These are phyloP conservation scores for Xenopus borealis DNA, from an alignment of 2,113 vertebrate species.

Conservation along the genomic window DNA sequence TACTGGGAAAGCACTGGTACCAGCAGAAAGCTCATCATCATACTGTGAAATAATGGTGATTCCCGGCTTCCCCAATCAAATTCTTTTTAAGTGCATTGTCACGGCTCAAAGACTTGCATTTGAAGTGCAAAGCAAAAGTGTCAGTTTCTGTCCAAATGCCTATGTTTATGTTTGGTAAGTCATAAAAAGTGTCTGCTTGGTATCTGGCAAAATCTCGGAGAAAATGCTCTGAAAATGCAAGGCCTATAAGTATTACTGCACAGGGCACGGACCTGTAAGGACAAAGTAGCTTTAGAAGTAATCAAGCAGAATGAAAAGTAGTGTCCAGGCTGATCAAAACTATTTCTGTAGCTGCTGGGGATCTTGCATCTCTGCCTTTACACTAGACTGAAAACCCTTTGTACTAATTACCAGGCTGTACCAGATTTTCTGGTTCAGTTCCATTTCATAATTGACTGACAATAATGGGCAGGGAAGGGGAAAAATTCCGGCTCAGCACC, in stretches of 20 bases:
- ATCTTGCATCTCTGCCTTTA: slow-evolving; percentile 81
- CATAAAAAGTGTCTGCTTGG: slow-evolving; percentile 90
- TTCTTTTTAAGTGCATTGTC: slow-evolving; percentile 74
- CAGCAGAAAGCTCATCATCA: slow-evolving; percentile 74
- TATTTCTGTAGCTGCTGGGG: slow-evolving; percentile 84
- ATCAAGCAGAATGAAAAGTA: slow-evolving; percentile 92
- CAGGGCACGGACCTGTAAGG: slow-evolving; percentile 75
- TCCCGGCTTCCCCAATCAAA: slow-evolving; percentile 54
- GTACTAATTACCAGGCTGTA: slow-evolving; percentile 99
- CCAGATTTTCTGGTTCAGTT: slow-evolving; percentile 99
- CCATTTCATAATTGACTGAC: slow-evolving; percentile 95
- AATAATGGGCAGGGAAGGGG: slow-evolving; percentile 90
- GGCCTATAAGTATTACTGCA: slow-evolving; percentile 69
- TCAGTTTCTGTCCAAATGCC: slow-evolving; percentile 84
- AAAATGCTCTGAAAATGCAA: slow-evolving; percentile 71
- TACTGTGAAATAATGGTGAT: slow-evolving; percentile 28
- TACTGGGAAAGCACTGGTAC: slow-evolving; percentile 70
- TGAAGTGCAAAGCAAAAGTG: slow-evolving; percentile 82
- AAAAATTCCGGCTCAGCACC: slow-evolving; percentile 83
- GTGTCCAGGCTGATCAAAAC: slow-evolving; percentile 92
- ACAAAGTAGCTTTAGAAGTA: slow-evolving; percentile 88
- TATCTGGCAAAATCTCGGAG: slow-evolving; percentile 81
- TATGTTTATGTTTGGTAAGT: slow-evolving; percentile 78
- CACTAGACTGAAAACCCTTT: slow-evolving; percentile 90
- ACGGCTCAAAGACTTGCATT: slow-evolving; percentile 69